Evolutionary conservation across 2,797 vertebrate genomes (phyloP), one percentile per base, ranked within the genome.

Genomic region (Sebastes cheni): DNA sequence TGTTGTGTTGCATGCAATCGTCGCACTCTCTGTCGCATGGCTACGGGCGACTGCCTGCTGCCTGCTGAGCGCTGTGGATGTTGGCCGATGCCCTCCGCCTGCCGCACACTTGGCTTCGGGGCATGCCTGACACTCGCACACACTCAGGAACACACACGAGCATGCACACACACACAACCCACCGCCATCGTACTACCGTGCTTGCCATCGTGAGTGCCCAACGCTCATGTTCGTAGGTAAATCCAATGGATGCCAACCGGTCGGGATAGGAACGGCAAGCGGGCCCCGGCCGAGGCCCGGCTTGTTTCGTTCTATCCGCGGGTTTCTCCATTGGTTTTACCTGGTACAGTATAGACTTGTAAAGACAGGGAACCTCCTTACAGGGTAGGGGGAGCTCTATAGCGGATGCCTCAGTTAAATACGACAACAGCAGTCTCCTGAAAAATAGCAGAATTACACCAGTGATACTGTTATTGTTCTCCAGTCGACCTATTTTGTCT

Each of bases 301-400:
- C 88, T 90, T 88, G 87, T 70, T 84, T 84, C 46, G 86, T 94
- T 93, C 94, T 92, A 90, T 91, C 91, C 72, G 10, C 79, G 36
- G 80, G 88, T 92, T 94, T 80, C 80, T 94, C 93, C 89, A 93
- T 95, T 91, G 86, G 87, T 90, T 94, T 91, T 92, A 91, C 91
- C 89, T 89, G 82, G 82, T 87, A 52, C 58, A 18, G 58, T 72
- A 75, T 88, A 91, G 81, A 92, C 80, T 85, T 83, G 82, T 90
- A 73, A 88, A 92, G 85, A 85, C 85, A 94, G 93, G 90, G 90
- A 92, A 95, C 92, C 92, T 95, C 94, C 92, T 90, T 70, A 81
- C 83, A 92, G 95, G 94, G 39, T 94, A 92, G 94, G 93, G 95
- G 95, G 95, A 95, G 95, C 95, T 96, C 95, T 95, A 93, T 92